These are phyloP conservation scores for Drosophila mimica DNA, from an alignment of 2,888 invertebrate genomes.

Conservation along the genomic window DNA sequence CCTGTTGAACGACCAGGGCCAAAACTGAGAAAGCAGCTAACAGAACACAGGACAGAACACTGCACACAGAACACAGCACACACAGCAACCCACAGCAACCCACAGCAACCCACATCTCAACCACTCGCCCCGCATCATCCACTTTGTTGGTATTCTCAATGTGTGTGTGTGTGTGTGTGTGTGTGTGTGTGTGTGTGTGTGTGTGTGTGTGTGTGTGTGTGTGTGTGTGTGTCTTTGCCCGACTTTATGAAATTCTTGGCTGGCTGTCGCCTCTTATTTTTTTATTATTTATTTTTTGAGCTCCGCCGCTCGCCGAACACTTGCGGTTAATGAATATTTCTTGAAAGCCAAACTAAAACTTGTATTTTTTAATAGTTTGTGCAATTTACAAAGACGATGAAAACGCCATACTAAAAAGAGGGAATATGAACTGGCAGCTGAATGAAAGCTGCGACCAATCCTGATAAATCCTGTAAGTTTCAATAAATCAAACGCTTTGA, in stretches of 20 bases:
- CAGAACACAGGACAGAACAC: not conserved
- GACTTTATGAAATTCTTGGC: slow-evolving; percentile 54
- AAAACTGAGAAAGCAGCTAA: slow-evolving; percentile 3
- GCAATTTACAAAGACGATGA: slow-evolving; percentile 39
- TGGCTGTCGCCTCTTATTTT: slow-evolving; percentile 18
- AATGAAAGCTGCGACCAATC: not conserved
- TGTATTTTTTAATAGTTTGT: slow-evolving; percentile 49
- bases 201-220: slow-evolving; percentile 29
- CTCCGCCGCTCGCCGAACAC: slow-evolving; percentile 35
- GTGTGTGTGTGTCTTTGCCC: slow-evolving; percentile 17
- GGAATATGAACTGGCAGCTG: not conserved
- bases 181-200: slow-evolving; percentile 29
- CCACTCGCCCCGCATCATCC: slow-evolving; percentile 12
- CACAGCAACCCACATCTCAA: slow-evolving; percentile 15
- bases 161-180: slow-evolving; percentile 29
- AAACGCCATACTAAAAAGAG: not conserved
- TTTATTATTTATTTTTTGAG: slow-evolving; percentile 13
- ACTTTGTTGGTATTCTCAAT: slow-evolving; percentile 28
- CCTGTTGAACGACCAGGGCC: slow-evolving; percentile 33
- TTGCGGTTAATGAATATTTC: slow-evolving; percentile 58
- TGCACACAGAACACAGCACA: too few species aligned
- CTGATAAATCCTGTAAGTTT: slow-evolving; percentile 22
- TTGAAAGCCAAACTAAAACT: slow-evolving; percentile 46
- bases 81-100: slow-evolving; percentile 15
- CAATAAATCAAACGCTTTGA: slow-evolving; percentile 15